A percentile compares a stretch with the other conserved stretches of the same genome.
Conservation (phyloP, 2,888 invertebrate genomes). For the Eupithecia abbreviata region DNA sequence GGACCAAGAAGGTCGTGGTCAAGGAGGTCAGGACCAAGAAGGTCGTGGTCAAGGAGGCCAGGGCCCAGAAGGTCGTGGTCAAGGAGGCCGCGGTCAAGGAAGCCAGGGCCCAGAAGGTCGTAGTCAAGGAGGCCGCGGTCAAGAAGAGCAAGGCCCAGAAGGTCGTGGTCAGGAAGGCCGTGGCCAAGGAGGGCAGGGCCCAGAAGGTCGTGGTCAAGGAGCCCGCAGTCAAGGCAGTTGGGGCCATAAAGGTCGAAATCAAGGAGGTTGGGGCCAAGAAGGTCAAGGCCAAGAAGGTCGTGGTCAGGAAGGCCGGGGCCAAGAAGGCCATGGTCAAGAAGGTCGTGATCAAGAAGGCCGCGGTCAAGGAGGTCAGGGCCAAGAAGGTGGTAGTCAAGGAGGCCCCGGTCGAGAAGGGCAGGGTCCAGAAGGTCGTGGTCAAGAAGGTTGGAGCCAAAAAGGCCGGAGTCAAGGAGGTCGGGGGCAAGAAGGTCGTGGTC, state of each 20-base stretch:
- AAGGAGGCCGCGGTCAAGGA: background rate
- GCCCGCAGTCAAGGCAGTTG: background rate
- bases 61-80: background rate
- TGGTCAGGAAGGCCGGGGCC: background rate
- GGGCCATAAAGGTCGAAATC: too few relatives aligned
- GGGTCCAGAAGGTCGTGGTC: slow-evolving; percentile 1
- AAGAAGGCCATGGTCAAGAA: background rate
- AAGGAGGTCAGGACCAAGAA: background rate
- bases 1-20: background rate
- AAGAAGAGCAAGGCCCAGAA: background rate
- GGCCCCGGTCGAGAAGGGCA: background rate
- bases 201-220: too few relatives aligned
- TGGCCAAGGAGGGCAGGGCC: background rate
- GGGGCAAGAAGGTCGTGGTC: background rate
- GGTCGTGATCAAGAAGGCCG: slow-evolving; percentile 5
- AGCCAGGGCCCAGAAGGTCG: background rate
- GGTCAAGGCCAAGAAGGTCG: background rate
- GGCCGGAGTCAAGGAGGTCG: background rate
- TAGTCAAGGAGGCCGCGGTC: background rate
- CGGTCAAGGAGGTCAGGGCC: background rate
- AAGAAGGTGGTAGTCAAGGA: background rate
- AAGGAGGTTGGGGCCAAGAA: background rate
- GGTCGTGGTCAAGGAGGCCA: background rate
- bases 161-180: background rate
- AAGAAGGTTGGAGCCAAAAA: background rate